phyloP scores from a whole-genome alignment of 2,113 vertebrate species.

The Tricholaema leucomelas region DNA sequence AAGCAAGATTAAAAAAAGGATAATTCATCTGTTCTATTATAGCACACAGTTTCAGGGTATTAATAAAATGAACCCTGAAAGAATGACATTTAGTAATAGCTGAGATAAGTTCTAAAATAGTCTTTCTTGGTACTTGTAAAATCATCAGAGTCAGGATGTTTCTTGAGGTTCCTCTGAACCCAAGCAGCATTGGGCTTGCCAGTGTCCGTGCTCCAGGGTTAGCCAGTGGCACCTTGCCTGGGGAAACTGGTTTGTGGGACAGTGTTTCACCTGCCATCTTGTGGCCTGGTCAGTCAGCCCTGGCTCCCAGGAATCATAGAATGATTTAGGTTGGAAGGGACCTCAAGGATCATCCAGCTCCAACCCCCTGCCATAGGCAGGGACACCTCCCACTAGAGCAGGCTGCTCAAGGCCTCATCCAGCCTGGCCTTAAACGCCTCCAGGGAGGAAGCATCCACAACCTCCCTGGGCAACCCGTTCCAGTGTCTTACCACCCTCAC shows the following conservation, averaged over 20 bases:
- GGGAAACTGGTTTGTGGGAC: not conserved
- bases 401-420: no score
- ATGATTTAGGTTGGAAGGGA: no score
- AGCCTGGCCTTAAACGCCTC: no score
- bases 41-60: not conserved
- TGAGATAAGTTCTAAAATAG: not conserved
- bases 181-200: not conserved
- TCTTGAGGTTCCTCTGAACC: not conserved
- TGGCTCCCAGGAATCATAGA: not conserved
- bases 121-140: not conserved
- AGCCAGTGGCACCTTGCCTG: not conserved
- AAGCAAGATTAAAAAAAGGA: not conserved
- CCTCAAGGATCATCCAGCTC: no score
- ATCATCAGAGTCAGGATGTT: not conserved
- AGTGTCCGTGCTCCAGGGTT: not conserved
- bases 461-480: no score
- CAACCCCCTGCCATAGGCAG: no score
- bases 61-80: not conserved
- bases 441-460: no score
- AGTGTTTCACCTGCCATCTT: not conserved
- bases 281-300: not conserved
- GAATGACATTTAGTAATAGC: not conserved
- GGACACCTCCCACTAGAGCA: no score
- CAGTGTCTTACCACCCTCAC: no score
- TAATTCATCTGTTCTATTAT: not conserved